Conservation (phyloP, 2,888 invertebrate genomes). For the Dryadula phaetusa region DNA sequence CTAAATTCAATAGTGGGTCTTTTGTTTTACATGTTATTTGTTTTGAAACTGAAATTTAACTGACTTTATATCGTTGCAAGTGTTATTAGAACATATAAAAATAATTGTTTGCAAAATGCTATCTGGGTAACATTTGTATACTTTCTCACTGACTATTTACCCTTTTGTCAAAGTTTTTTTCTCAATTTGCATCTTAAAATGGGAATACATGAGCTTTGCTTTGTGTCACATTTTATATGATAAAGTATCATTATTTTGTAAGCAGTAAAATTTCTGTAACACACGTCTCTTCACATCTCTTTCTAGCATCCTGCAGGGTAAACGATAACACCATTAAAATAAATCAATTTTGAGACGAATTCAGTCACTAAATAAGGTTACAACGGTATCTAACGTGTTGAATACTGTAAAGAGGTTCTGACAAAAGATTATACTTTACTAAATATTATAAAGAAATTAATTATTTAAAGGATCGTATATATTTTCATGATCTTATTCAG, state of each 20-base stretch:
- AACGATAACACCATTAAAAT: neutral
- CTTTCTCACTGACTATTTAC: neutral
- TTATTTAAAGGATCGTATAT: neutral
- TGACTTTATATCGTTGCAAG: neutral
- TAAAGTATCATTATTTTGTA: neutral
- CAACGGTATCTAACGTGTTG: no score
- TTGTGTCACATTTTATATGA: neutral
- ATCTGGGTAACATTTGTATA: neutral
- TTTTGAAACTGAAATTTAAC: neutral
- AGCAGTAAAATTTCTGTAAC: neutral
- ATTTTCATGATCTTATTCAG: no score
- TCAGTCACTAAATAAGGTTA: neutral
- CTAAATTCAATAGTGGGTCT: slow-evolving; percentile 9
- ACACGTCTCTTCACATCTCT: no score
- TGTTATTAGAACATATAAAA: neutral
- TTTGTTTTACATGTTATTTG: slow-evolving; percentile 1
- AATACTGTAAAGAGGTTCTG: no score
- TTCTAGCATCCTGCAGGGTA: neutral
- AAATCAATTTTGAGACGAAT: neutral
- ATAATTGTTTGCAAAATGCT: neutral
- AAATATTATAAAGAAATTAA: neutral
- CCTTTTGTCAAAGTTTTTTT: neutral
- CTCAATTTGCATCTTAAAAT: neutral
- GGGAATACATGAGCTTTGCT: neutral
- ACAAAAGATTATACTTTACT: neutral